A percentile compares a stretch with the other conserved stretches of the same genome.
These are phyloP conservation scores for Arenaria interpres DNA, from an alignment of 2,113 vertebrate genomes.

Conservation along the genomic window DNA sequence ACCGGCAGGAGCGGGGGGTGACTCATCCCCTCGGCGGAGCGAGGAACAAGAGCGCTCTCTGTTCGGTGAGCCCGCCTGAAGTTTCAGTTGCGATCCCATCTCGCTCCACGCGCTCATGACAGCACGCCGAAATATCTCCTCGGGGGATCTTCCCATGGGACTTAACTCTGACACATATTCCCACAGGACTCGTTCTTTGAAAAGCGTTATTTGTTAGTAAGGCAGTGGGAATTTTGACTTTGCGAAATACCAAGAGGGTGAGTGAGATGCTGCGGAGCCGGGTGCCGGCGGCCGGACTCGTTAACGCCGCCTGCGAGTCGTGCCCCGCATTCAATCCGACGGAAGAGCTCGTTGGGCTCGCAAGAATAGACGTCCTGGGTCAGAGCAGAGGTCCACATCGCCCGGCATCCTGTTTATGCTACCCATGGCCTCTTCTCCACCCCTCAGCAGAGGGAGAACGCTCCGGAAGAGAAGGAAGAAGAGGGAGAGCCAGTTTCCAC, in stretches of 20 bases:
- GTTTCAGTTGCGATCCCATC: constrained; percentile 51
- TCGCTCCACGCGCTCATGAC: background rate
- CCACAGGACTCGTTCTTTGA: background rate
- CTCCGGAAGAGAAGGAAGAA: background rate
- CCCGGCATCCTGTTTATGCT: background rate
- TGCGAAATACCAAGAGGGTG: background rate
- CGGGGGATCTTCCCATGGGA: constrained; percentile 64
- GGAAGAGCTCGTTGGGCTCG: background rate
- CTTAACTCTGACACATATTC: constrained; percentile 31
- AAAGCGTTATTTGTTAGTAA: background rate
- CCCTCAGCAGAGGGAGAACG: background rate
- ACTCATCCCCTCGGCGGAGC: background rate
- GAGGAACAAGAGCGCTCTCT: background rate
- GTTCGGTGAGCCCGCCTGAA: background rate
- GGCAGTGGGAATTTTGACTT: background rate
- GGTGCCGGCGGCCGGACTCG: background rate
- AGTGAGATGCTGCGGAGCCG: background rate
- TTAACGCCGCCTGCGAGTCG: background rate
- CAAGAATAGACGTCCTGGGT: background rate
- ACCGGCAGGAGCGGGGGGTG: background rate
- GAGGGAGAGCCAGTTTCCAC: fast-evolving
- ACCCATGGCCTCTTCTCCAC: background rate
- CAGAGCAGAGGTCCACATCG: background rate
- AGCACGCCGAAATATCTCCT: constrained; percentile 30
- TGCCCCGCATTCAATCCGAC: background rate